Evolutionary conservation across 2,797 vertebrate genomes (phyloP).

Genomic region (Discoglossus pictus): DNA sequence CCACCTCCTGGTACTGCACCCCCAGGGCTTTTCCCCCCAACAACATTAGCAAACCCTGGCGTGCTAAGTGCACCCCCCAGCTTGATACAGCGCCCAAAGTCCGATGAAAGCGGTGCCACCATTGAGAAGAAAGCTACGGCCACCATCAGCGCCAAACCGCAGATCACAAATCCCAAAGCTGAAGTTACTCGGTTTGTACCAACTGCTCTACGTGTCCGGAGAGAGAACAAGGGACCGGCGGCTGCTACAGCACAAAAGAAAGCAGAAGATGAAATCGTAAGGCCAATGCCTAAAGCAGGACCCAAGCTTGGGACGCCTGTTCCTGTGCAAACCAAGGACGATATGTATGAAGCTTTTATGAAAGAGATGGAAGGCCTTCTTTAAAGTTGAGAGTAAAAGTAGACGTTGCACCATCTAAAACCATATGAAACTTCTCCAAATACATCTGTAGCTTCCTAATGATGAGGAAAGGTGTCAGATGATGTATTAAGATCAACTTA

Average conservation of each 20-base stretch:
- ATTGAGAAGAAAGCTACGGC: slow-evolving; percentile 95
- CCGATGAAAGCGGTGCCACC: slow-evolving; percentile 81
- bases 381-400: too few species aligned
- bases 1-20: slow-evolving; percentile 80
- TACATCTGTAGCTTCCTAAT: too few species aligned
- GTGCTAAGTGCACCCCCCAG: slow-evolving; percentile 93
- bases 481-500: too few species aligned
- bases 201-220: slow-evolving; percentile 86
- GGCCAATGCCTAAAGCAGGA: slow-evolving; percentile 70
- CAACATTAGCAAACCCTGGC: slow-evolving; percentile 82
- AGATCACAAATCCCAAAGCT: slow-evolving; percentile 95
- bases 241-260: slow-evolving; percentile 63
- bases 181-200: slow-evolving; percentile 96
- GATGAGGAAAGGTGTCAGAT: too few species aligned
- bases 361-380: slow-evolving; percentile 98
- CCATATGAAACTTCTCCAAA: too few species aligned
- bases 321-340: slow-evolving; percentile 95
- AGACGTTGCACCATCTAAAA: too few species aligned
- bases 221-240: slow-evolving; percentile 77
- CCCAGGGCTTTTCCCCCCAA: slow-evolving; percentile 85
- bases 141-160: slow-evolving; percentile 96
- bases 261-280: slow-evolving; percentile 69
- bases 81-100: slow-evolving; percentile 85
- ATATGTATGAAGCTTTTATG: slow-evolving; percentile 98
- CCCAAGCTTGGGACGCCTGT: slow-evolving; percentile 73